Percentiles rank a stretch among this genome's conserved stretches.
Conservation (phyloP, 2,113 vertebrate genomes). For the Rousettus leschenaultii region DNA sequence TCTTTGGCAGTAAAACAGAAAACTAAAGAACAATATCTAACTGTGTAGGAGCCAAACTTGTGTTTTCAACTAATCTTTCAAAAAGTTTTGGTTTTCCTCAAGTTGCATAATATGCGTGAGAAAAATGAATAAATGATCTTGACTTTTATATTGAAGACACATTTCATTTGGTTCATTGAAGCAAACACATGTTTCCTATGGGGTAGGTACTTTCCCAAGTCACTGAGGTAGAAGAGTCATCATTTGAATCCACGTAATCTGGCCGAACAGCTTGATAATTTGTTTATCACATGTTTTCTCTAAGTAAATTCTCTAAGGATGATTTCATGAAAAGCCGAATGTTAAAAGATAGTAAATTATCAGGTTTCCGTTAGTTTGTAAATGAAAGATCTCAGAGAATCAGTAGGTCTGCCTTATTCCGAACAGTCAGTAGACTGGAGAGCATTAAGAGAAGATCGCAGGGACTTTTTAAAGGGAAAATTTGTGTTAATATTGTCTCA, state of each 20-base stretch:
- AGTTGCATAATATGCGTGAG: not conserved
- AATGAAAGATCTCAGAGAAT: not conserved
- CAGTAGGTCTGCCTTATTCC: not conserved
- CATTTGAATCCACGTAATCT: not conserved
- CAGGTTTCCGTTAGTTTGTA: not conserved
- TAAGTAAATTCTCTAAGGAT: not conserved
- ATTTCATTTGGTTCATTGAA: not conserved
- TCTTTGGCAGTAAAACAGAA: not conserved
- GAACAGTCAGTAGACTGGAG: not conserved
- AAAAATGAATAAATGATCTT: conserved; percentile 26
- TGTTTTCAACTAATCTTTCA: not conserved
- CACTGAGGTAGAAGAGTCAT: not conserved
- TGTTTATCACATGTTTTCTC: not conserved
- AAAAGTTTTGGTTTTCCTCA: not conserved
- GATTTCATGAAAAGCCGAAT: not conserved
- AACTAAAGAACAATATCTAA: not conserved
- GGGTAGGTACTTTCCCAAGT: not conserved
- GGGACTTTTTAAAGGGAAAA: not conserved
- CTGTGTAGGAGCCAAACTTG: not conserved
- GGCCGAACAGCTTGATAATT: not conserved
- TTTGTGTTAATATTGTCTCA: not conserved
- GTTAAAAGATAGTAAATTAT: not conserved
- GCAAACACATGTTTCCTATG: not conserved
- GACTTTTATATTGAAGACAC: not conserved
- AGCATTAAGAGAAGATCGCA: not conserved